Evolutionary conservation across 2,888 invertebrate genomes (phyloP), one percentile per base, ranked within the genome.

Genomic region (Parnassius apollo): DNA sequence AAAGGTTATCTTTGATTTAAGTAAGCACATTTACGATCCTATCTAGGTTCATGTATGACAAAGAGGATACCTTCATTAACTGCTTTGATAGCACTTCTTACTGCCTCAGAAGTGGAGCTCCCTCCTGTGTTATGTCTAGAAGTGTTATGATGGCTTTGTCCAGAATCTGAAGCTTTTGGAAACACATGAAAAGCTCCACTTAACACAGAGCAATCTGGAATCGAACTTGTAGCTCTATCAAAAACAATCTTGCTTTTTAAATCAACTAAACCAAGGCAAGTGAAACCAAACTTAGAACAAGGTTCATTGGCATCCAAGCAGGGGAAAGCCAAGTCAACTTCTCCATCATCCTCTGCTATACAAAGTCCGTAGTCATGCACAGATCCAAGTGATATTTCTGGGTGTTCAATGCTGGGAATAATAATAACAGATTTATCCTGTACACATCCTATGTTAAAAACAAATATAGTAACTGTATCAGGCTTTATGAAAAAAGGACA

Each of bases 261-360:
- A 81, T 98, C 97, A 0, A 98, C 96, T 13, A 99, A 92, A 7
- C 98, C 98, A 12, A 99, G 93, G 73, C 96, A 96, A 11, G 94
- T 94, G 82, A 99, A 98, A 42, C 97, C 97, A 85, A 98, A 99
- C 85, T 98, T 98, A 0, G 96, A 96, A 71, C 98, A 96, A 1
- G 96, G 95, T 85, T 99, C 98, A 66, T 94, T 94, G 12, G 95
- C 93, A 80, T 98, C 98, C 11, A 99, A 91, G 71, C 96, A 96
- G 0, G 98, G 98, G 81, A 99, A 98, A 74, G 98, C 98, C 86
- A 94, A 94, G 84, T 98, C 98, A 2, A 98, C 96, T 88, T 98
- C 98, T 1, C 98, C 99, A 80, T 98, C 98, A 77, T 99, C 98
- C 87, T 99, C 99, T 42, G 97, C 98, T 82, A 99, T 97, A 80